Base-by-base conservation (phyloP, 2,888 invertebrate genomes). In the Leucophenga maculata region DNA sequence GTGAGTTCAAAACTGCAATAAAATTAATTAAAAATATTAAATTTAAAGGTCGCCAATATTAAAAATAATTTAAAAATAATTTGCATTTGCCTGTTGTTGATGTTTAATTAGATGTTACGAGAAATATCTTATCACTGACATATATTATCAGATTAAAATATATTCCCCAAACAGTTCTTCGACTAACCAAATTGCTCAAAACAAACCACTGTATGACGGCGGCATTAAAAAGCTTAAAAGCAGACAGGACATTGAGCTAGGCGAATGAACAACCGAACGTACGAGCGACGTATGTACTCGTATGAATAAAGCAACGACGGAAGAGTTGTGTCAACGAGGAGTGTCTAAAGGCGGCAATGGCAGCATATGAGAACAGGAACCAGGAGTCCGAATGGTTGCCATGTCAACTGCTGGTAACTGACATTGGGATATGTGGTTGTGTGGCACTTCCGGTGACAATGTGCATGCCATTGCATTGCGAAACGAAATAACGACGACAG, bases 371-470 rank as follows among this genome's bases (percentile, higher is more conserved):
- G 57, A 71, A 69, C 69, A 74, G 70, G 69, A 70, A 69, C 72
- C 72, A 77, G 72, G 72, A 71, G 68, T 68, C 74, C 65, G 74
- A 69, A 73, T 69, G 67, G 79, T 70, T 79, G 80, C 78, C 80
- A 78, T 80, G 80, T 77, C 82, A 73, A 77, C 74, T 39, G 39
- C 39, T 69, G 75, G 73, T 66, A 78, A 76, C 78, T 82, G 77
- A 69, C 75, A 74, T 66, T 67, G 71, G 71, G 52, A 69, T 71
- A 60, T 66, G 59, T 70, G 66, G 68, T 67, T 72, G 71, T 79
- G 79, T 70, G 73, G 73, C 64, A 82, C 73, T 81, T 81, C 81
- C 83, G 81, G 83, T 79, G 80, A 84, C 84, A 84, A 84, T 82
- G 83, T 77, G 79, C 80, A 62, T 62, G 46, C 62, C 62, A 62